phyloP scores from a whole-genome alignment of 1,140 invertebrate genomes.

The Ceratosolen solmsi region DNA sequence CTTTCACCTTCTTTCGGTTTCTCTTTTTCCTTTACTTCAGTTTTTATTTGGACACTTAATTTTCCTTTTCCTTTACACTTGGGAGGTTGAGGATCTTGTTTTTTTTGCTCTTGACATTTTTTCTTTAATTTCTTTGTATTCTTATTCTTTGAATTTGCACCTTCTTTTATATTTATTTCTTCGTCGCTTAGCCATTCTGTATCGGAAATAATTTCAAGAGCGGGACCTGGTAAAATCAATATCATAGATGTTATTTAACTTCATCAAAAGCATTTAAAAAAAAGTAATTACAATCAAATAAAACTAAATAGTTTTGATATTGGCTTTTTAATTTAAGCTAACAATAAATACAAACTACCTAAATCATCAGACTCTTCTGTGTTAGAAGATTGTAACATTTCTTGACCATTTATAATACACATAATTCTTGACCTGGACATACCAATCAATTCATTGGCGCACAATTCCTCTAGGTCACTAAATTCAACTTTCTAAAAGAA shows the following conservation, averaged over 20 bases:
- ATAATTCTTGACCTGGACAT: slow-evolving; percentile 70
- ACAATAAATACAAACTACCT: slow-evolving; percentile 57
- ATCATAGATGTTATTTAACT: slow-evolving; percentile 2
- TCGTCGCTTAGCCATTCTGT: slow-evolving; percentile 68
- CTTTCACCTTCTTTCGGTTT: slow-evolving; percentile 72
- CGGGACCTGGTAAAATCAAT: slow-evolving; percentile 61
- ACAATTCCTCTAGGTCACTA: slow-evolving; percentile 67
- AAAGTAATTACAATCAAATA: not conserved
- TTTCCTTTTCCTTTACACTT: slow-evolving; percentile 52
- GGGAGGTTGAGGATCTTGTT: slow-evolving; percentile 56
- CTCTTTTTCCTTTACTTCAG: slow-evolving; percentile 59
- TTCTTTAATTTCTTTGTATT: slow-evolving; percentile 48
- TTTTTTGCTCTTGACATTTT: slow-evolving; percentile 55
- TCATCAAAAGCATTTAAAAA: too few species aligned
- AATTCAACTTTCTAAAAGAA: slow-evolving; percentile 66
- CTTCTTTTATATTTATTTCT: slow-evolving; percentile 58
- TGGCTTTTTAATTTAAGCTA: not conserved
- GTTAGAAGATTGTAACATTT: slow-evolving; percentile 69
- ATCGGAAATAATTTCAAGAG: slow-evolving; percentile 72
- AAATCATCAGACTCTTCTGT: slow-evolving; percentile 68
- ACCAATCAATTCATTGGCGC: slow-evolving; percentile 69
- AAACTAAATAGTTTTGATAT: not conserved
- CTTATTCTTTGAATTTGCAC: slow-evolving; percentile 56
- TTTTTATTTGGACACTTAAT: slow-evolving; percentile 52
- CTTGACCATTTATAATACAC: slow-evolving; percentile 66